Conservation (phyloP, 2,113 vertebrate species). For the Haplochromis burtoni region DNA sequence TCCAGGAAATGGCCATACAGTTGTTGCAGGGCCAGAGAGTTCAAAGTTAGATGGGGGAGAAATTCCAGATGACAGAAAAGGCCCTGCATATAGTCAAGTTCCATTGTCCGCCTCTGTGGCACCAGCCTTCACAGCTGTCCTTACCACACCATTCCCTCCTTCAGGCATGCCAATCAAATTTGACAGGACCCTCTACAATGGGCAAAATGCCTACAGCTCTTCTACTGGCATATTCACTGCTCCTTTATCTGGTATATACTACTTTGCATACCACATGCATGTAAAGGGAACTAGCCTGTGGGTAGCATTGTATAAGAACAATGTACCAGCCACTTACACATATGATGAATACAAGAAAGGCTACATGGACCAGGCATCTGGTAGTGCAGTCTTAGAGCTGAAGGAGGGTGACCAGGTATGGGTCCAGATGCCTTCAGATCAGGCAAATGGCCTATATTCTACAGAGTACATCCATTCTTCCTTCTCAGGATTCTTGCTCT, state of each 20-base stretch:
- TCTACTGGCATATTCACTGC: conserved; percentile 93
- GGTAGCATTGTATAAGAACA: conserved; percentile 99
- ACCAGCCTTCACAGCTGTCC: conserved; percentile 92
- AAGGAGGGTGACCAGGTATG: conserved; percentile 95
- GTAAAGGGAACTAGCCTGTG: conserved; percentile 96
- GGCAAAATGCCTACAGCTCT: conserved; percentile 91
- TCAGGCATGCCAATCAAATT: conserved; percentile 95
- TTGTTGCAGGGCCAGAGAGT: conserved; percentile 78
- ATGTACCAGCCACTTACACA: conserved; percentile 96
- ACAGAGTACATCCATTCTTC: conserved; percentile 98
- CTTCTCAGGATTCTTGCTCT: conserved; percentile 96
- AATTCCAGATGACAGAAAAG: conserved; percentile 80
- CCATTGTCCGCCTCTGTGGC: conserved; percentile 81
- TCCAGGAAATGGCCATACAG: conserved; percentile 80
- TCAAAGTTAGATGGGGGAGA: conserved; percentile 80
- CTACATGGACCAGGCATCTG: conserved; percentile 98
- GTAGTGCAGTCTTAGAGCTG: conserved; percentile 94
- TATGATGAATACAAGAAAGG: conserved; percentile 99
- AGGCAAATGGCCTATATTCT: conserved; percentile 96
- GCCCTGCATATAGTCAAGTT: conserved; percentile 78
- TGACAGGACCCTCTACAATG: conserved; percentile 94
- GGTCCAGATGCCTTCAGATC: conserved; percentile 98
- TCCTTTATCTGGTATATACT: conserved; percentile 90
- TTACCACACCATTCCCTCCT: conserved; percentile 90
- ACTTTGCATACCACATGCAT: conserved; percentile 97